phyloP scores from a whole-genome alignment of 35 echinoderm and acorn worm species.

The Heliocidaris tuberculata region DNA sequence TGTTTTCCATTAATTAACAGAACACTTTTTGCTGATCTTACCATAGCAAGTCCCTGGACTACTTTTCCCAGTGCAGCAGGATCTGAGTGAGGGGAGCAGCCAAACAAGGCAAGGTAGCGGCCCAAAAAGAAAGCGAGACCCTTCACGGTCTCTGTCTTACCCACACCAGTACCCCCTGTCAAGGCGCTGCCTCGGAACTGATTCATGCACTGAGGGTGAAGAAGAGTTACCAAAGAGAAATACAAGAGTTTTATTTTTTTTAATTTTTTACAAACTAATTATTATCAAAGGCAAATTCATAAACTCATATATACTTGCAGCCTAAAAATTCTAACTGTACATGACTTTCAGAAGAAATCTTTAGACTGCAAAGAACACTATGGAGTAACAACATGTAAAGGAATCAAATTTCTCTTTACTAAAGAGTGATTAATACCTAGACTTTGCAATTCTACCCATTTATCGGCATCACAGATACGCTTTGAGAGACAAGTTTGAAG shows the following conservation, averaged over 20 bases:
- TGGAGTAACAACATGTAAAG: too few species aligned
- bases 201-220: conserved; percentile 68
- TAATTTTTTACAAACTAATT: neutral
- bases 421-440: too few species aligned
- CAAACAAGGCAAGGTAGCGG: conserved; percentile 91
- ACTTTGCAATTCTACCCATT: too few species aligned
- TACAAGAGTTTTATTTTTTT: neutral
- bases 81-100: conserved; percentile 90
- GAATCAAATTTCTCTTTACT: too few species aligned
- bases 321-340: too few species aligned
- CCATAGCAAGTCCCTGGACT: conserved; percentile 93
- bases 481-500: too few species aligned
- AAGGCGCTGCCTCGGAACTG: conserved; percentile 79
- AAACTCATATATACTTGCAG: too few species aligned
- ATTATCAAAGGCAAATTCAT: too few species aligned
- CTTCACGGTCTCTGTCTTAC: conserved; percentile 96
- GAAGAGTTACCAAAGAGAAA: neutral
- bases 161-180: conserved; percentile 85
- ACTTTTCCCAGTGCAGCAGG: conserved; percentile 82
- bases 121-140: conserved; percentile 90
- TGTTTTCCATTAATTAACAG: neutral
- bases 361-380: too few species aligned
- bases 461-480: too few species aligned
- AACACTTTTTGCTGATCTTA: conserved; percentile 47
- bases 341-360: too few species aligned